Evolutionary conservation across 2,888 invertebrate species (phyloP).

Genomic region (Cyclophora punctaria): DNA sequence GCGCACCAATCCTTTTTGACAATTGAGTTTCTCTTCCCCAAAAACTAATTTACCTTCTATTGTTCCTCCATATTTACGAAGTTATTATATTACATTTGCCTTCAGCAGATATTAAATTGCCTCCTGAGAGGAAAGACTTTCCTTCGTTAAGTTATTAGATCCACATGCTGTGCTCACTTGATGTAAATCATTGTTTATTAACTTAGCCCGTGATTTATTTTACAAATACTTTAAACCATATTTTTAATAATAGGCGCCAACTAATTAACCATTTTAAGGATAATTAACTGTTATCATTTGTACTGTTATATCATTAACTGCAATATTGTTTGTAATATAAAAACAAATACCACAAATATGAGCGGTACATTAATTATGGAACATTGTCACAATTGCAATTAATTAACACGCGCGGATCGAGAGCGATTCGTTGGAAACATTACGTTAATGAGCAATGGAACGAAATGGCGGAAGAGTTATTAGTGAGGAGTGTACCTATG

Average conservation of each 20-base stretch:
- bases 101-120: constrained; percentile 66
- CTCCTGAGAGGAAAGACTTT: constrained; percentile 42
- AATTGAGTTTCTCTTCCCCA: constrained; percentile 57
- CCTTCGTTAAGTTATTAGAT: constrained; percentile 37
- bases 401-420: constrained; percentile 14
- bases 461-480: constrained; percentile 17
- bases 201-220: too few species aligned
- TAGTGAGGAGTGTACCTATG: not conserved
- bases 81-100: constrained; percentile 61
- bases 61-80: constrained; percentile 63
- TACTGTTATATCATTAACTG: too few species aligned
- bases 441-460: constrained; percentile 15
- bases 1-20: constrained; percentile 48
- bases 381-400: constrained; percentile 14
- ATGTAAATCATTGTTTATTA: too few species aligned
- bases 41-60: constrained; percentile 66
- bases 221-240: too few species aligned
- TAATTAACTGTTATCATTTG: too few species aligned
- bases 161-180: constrained; percentile 16
- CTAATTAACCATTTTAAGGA: too few species aligned
- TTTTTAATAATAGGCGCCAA: too few species aligned
- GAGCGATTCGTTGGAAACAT: constrained; percentile 11
- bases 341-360: constrained; percentile 6
- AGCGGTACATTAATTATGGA: constrained; percentile 10
- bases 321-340: too few species aligned